Base-by-base conservation (phyloP, 1,140 invertebrate species). In the Brachionus angularis region DNA sequence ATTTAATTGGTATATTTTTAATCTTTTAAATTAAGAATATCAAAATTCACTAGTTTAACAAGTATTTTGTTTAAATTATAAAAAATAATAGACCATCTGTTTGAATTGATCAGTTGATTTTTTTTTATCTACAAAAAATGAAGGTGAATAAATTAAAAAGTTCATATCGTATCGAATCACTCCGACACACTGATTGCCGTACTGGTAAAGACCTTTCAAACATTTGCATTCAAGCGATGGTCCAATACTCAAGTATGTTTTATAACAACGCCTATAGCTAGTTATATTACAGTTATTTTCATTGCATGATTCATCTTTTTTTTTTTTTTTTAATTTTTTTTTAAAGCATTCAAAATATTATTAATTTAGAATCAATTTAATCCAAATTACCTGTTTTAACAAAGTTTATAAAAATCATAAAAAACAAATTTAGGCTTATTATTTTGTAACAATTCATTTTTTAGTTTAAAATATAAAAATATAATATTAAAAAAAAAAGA, bases 11-110 rank as follows among this genome's bases (percentile, higher is more conserved):
- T 14, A 58, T 58, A 7, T 39, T 58, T 58, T 58, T 36, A 42
- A 58, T 39, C 53, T 58, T 25, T 36, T 12, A 5, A n/a, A 53
- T n/a, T n/a, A n/a, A n/a, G n/a, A 58, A 23, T 36, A 31, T 53
- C 18, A 34, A 53, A 53, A n/a, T 52, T 23, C n/a, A n/a, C n/a
- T n/a, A n/a, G n/a, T n/a, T n/a, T n/a, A n/a, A n/a, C n/a, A n/a
- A n/a, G n/a, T n/a, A n/a, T n/a, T 52, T 27, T 14, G 1, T 27
- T 23, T 52, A 2, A 52, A 31, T 25, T 31, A 34, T 53, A 16
- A 53, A 5, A 33, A 33, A 7, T 21, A 39, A 23, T 2, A 39
- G 23, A 58, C 53, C 18, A 39, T 12, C 39, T 12, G 21, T 21
- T 8, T 36, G 36, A 58, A 23, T 7, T 58, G 18, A 23, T 36